Conservation (phyloP, 2,113 vertebrate genomes). For the Paradisaea rubra region DNA sequence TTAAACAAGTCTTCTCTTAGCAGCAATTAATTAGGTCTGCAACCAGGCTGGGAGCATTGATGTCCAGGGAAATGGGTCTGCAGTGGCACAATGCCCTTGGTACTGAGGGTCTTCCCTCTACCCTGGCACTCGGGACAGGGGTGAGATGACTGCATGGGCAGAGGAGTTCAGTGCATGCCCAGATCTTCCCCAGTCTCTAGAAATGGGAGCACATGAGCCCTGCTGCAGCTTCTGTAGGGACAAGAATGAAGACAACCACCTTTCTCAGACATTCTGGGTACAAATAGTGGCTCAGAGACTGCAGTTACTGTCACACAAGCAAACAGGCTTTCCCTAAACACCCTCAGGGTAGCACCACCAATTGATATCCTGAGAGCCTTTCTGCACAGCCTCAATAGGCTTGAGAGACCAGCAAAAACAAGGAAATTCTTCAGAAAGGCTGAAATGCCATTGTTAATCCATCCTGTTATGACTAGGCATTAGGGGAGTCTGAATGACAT, state of each 20-base stretch:
- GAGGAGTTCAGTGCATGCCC: background rate
- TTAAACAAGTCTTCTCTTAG: background rate
- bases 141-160: background rate
- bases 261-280: background rate
- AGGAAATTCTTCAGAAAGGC: constrained; percentile 58
- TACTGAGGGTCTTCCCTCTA: background rate
- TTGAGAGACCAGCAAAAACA: constrained; percentile 29
- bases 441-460: constrained; percentile 65
- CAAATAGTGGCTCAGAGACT: background rate
- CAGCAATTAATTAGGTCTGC: background rate
- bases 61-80: background rate
- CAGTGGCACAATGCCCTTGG: background rate
- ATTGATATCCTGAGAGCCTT: background rate
- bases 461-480: constrained; percentile 59
- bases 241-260: background rate
- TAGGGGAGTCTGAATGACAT: constrained; percentile 31
- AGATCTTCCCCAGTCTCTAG: background rate
- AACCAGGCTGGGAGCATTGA: background rate
- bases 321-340: background rate
- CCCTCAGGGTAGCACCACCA: background rate
- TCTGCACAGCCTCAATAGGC: background rate
- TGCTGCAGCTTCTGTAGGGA: background rate
- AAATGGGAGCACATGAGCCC: background rate
- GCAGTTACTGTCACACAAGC: background rate
- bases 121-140: background rate